These are phyloP conservation scores for Lydus trimaculatus DNA, from an alignment of 2,888 invertebrate genomes.

Conservation along the genomic window DNA sequence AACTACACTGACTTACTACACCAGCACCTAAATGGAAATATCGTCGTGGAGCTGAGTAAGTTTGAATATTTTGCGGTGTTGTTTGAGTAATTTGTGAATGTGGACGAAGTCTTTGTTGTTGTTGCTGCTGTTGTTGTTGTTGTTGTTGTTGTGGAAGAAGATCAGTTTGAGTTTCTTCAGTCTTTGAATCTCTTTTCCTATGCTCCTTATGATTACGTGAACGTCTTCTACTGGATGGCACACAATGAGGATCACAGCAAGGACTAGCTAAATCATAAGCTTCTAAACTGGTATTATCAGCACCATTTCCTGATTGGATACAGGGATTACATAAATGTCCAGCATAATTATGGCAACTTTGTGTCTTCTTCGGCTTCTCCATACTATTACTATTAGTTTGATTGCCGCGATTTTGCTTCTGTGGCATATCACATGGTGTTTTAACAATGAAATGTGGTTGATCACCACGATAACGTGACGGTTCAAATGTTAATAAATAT, in stretches of 20 bases:
- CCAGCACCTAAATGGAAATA: conserved; percentile 74
- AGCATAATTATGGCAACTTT: conserved; percentile 50
- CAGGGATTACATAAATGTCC: conserved; percentile 77
- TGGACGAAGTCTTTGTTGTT: conserved; percentile 51
- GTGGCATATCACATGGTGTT: conserved; percentile 62
- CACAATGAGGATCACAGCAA: conserved; percentile 86
- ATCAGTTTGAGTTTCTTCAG: conserved; percentile 60
- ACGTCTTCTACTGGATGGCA: conserved; percentile 68
- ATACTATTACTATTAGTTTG: conserved; percentile 41
- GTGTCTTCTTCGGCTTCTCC: conserved; percentile 49
- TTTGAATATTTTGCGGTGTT: conserved; percentile 39
- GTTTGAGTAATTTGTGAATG: conserved; percentile 53
- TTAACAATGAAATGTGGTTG: conserved; percentile 75
- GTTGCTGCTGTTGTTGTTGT: conserved; percentile 60
- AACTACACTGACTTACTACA: conserved; percentile 78
- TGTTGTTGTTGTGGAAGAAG: conserved; percentile 60
- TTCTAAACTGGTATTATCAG: conserved; percentile 81
- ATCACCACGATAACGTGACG: conserved; percentile 68
- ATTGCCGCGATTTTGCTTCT: conserved; percentile 48
- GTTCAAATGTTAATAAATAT: conserved; percentile 76
- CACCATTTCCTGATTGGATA: conserved; percentile 67
- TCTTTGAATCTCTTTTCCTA: conserved; percentile 60
- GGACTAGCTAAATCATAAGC: conserved; percentile 88
- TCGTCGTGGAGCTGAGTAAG: conserved; percentile 55
- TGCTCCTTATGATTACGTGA: conserved; percentile 69